Evolutionary conservation across 2,888 invertebrate species (phyloP).

Genomic region (Luffia ferchaultella): DNA sequence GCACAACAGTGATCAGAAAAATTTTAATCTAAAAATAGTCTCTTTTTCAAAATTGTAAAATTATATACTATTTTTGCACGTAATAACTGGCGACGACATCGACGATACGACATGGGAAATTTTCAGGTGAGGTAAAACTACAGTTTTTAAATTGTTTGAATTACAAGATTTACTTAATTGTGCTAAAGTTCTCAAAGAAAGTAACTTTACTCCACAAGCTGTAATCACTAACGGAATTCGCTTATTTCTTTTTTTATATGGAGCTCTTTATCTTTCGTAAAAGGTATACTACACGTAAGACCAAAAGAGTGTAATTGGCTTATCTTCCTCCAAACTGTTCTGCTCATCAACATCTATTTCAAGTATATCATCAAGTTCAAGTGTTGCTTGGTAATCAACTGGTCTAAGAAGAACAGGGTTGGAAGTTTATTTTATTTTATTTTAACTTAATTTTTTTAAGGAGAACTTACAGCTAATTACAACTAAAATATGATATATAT

Average conservation of each 20-base stretch:
- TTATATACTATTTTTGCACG: neutral
- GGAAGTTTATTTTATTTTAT: too few relatives aligned
- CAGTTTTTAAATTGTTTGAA: neutral
- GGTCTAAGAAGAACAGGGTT: too few relatives aligned
- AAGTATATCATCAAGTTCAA: too few relatives aligned
- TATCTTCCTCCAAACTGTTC: too few relatives aligned
- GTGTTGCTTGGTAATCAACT: too few relatives aligned
- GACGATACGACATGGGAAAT: neutral
- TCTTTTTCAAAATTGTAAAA: too few relatives aligned
- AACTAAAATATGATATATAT: neutral
- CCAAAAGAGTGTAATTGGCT: too few relatives aligned
- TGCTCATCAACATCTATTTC: too few relatives aligned
- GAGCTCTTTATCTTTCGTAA: too few relatives aligned
- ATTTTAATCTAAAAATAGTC: too few relatives aligned
- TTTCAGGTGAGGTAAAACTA: neutral
- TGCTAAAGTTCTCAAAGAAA: neutral
- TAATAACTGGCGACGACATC: neutral
- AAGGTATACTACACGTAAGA: too few relatives aligned
- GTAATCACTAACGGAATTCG: neutral
- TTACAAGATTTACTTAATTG: neutral
- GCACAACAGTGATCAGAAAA: too few relatives aligned
- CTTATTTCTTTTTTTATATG: neutral
- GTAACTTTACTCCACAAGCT: neutral
- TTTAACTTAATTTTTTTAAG: neutral
- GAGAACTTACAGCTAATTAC: neutral